Evolutionary conservation across 2,888 invertebrate genomes (phyloP).

Genomic region (Thereva nobilitata): DNA sequence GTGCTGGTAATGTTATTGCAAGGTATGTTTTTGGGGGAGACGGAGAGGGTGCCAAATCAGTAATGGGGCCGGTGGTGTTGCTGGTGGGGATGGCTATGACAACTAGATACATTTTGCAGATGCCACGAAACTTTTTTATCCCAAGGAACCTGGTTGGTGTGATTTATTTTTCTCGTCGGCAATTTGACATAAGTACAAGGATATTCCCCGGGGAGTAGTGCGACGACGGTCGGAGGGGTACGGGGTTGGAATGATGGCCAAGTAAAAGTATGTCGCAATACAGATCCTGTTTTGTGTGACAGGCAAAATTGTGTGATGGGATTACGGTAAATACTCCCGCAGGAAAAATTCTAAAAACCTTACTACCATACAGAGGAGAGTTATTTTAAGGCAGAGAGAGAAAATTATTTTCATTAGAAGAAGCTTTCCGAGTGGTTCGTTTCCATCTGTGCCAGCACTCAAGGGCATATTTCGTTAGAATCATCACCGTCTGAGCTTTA

Average conservation of each 20-base stretch:
- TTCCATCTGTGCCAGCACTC: neutral
- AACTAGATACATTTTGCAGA: conserved; percentile 8
- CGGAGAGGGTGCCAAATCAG: neutral
- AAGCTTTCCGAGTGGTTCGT: conserved; percentile 5
- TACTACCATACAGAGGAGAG: conserved; percentile 9
- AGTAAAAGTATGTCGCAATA: conserved; percentile 24
- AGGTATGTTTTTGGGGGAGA: too few species aligned
- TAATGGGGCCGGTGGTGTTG: neutral
- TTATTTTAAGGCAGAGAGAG: conserved; percentile 13
- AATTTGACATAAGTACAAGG: conserved; percentile 30
- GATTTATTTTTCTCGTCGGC: conserved; percentile 33
- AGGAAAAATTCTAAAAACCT: conserved; percentile 26
- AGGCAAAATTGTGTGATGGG: conserved; percentile 27
- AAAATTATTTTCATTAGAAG: conserved; percentile 28
- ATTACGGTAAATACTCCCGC: conserved; percentile 29
- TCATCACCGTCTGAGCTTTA: neutral
- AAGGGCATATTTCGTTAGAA: conserved; percentile 15
- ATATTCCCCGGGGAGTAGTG: conserved; percentile 12
- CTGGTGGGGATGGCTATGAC: neutral
- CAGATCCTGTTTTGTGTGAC: conserved; percentile 20
- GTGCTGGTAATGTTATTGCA: neutral
- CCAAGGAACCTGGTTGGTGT: conserved; percentile 21
- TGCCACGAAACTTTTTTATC: conserved; percentile 25
- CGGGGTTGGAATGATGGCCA: neutral
- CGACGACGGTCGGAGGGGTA: conserved; percentile 4